A percentile compares a stretch with the other conserved stretches of the same genome.
phyloP scores from a whole-genome alignment of 2,888 invertebrate genomes.

The Sphaerophoria taeniata region DNA sequence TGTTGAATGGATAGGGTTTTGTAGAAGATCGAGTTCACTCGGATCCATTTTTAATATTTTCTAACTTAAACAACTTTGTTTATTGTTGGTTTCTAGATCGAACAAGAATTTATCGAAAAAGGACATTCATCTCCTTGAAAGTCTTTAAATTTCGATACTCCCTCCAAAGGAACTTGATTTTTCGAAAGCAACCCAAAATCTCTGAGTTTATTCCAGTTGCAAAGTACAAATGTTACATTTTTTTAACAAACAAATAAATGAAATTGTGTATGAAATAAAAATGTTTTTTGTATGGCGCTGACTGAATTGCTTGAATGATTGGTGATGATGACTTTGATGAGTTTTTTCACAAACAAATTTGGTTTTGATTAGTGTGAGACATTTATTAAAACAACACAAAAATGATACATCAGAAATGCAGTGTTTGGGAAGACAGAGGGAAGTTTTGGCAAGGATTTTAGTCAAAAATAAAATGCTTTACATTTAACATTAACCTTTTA shows the following conservation, averaged over 20 bases:
- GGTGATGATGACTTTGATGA: conserved; percentile 59
- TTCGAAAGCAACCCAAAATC: too few species aligned
- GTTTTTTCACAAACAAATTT: conserved; percentile 26
- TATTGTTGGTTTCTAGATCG: too few species aligned
- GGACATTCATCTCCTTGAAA: too few species aligned
- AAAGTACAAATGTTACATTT: conserved; percentile 32
- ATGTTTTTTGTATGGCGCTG: conserved; percentile 10
- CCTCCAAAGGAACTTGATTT: too few species aligned
- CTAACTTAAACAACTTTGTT: too few species aligned
- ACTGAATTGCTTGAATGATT: conserved; percentile 44
- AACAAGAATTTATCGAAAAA: too few species aligned
- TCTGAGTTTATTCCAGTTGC: too few species aligned
- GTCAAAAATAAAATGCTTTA: conserved; percentile 38
- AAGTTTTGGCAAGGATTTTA: not conserved
- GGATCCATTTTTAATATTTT: too few species aligned
- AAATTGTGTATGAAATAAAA: conserved; percentile 2
- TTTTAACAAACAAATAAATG: not conserved
- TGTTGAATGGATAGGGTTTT: not conserved
- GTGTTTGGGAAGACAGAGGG: not conserved
- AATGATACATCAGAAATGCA: conserved; percentile 31
- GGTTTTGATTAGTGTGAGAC: conserved; percentile 50
- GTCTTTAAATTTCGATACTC: too few species aligned
- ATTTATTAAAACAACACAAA: conserved; percentile 61
- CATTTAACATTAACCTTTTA: conserved; percentile 37
- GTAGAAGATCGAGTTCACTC: too few species aligned